phyloP scores from a whole-genome alignment of 2,888 invertebrate genomes.

The Globia sparganii region DNA sequence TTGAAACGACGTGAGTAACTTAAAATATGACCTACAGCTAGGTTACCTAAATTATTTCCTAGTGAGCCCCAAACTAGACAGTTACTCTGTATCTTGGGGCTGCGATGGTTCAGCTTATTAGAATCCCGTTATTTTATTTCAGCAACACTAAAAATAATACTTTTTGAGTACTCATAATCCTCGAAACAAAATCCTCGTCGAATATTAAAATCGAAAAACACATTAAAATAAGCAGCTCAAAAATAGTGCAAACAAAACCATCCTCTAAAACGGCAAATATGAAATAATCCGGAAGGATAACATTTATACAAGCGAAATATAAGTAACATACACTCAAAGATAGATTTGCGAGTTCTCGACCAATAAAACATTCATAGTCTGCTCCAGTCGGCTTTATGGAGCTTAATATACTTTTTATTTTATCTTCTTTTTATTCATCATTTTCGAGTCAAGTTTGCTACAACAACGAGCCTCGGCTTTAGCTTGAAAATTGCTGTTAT shows the following conservation, averaged over 20 bases:
- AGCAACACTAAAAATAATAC: background rate
- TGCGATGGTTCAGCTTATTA: background rate
- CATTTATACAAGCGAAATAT: conserved; percentile 48
- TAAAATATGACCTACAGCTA: too few relatives aligned
- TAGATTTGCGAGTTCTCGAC: conserved; percentile 67
- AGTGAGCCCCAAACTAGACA: too few relatives aligned
- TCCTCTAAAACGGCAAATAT: conserved; percentile 11
- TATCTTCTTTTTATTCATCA: conserved; percentile 75
- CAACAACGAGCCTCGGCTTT: conserved; percentile 67
- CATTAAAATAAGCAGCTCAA: background rate
- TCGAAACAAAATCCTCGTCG: background rate
- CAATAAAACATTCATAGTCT: conserved; percentile 77
- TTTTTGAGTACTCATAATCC: background rate
- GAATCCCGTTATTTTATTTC: background rate
- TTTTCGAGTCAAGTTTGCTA: conserved; percentile 71
- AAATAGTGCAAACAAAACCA: conserved; percentile 5
- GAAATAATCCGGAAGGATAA: conserved; percentile 33
- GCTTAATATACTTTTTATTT: conserved; percentile 78
- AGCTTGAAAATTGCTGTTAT: conserved; percentile 53
- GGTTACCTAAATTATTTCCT: too few relatives aligned
- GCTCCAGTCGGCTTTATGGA: conserved; percentile 72
- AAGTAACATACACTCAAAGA: conserved; percentile 64
- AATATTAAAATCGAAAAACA: background rate
- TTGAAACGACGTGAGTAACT: too few relatives aligned
- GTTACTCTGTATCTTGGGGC: too few relatives aligned